Percentiles rank a stretch among this genome's conserved stretches.
Evolutionary conservation across 2,888 invertebrate genomes (phyloP).

Genomic region (Agonopterix arenella): DNA sequence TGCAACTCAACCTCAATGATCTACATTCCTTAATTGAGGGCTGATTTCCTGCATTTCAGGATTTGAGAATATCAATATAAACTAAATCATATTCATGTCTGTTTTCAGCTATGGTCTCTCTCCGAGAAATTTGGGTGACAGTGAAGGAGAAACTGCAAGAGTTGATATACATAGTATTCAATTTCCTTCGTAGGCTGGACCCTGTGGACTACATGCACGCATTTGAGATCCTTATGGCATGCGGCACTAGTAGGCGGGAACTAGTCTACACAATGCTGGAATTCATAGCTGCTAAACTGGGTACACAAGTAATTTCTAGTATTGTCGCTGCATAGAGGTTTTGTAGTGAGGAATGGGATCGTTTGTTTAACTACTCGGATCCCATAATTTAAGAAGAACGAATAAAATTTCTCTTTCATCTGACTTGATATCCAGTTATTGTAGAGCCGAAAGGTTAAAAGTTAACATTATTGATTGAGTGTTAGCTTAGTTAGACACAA

Average conservation of each 20-base stretch:
- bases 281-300: conserved; percentile 47
- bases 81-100: too few relatives aligned
- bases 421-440: neutral
- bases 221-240: conserved; percentile 43
- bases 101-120: conserved; percentile 42
- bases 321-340: conserved; percentile 28
- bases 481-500: too few relatives aligned
- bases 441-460: too few relatives aligned
- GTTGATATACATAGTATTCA: conserved; percentile 48
- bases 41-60: too few relatives aligned
- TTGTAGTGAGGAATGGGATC: too few relatives aligned
- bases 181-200: conserved; percentile 45
- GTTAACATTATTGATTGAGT: too few relatives aligned
- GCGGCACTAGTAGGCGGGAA: conserved; percentile 34
- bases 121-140: conserved; percentile 48
- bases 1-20: too few relatives aligned
- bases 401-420: neutral
- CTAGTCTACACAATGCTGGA: conserved; percentile 50
- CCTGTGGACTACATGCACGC: conserved; percentile 40
- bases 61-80: too few relatives aligned
- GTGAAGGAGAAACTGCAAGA: conserved; percentile 47
- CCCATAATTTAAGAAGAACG: too few relatives aligned
- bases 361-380: neutral
- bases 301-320: conserved; percentile 41
- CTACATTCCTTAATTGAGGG: too few relatives aligned